Evolutionary conservation across 2,888 invertebrate genomes (phyloP), one percentile per base, ranked within the genome.

Genomic region (Pyralis farinalis): DNA sequence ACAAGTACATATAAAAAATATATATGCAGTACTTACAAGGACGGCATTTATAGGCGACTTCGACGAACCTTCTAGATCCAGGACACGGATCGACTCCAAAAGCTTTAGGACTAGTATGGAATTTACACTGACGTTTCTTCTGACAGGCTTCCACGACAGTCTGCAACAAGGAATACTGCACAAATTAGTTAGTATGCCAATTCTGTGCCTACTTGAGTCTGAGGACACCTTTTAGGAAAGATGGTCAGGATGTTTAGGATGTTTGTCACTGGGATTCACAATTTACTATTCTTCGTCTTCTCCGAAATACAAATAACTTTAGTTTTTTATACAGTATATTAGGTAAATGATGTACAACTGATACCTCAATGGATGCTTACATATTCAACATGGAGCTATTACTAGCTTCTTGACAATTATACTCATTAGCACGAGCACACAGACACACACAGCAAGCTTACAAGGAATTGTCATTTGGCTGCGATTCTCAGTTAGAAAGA

Each of bases 41-140:
- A 83, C 96, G 93, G 91, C 98, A 98, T 88, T 98, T 98, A 90
- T 97, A 98, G 60, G 96, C 96, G 52, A 98, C 96, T 90, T 98
- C 97, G 55, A 98, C 95, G 90, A 97, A 98, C 84, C 98, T 97
- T 52, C 95, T 91, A 44, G 96, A 94, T 12, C 95, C 94, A 7
- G 97, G 97, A 74, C 98, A 98, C 0, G 98, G 97, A 88, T 98
- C 98, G 32, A 94, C 94, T 12, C 95, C 95, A 69, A 97, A 96
- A 34, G 95, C 95, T 71, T 94, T 93, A n/a, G 97, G 94, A 63
- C 94, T 94, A 39, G 97, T 96, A 73, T 95, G 93, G 76, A 98
- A 95, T 74, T 95, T 95, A 90, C 98, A 98, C 71, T 95, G 94
- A 32, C 95, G 90, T 81, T 96, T 96, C 91, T 97, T 97, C 86